Percentiles rank a stretch among this genome's conserved stretches.
Evolutionary conservation across 2,888 invertebrate genomes (phyloP).

Genomic region (Scaptomyza cyrtandrae): DNA sequence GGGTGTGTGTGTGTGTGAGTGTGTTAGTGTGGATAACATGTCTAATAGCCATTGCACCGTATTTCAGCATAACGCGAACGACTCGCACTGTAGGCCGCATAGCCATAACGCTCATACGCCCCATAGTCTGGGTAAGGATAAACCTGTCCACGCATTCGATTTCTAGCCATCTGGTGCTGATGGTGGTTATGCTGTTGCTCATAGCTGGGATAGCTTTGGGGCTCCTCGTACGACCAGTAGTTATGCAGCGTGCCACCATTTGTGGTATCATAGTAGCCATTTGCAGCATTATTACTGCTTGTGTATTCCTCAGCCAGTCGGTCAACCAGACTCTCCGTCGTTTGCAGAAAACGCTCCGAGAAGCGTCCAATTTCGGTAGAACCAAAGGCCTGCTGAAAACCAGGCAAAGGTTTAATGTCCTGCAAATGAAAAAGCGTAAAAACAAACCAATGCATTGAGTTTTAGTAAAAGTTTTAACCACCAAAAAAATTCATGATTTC

Average conservation of each 20-base stretch:
- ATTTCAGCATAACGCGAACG: conserved; percentile 71
- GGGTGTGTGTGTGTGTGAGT: conserved; percentile 6
- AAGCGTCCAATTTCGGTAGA: conserved; percentile 94
- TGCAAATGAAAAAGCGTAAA: conserved; percentile 31
- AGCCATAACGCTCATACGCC: conserved; percentile 70
- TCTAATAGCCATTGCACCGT: conserved; percentile 77
- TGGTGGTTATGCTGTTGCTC: conserved; percentile 13
- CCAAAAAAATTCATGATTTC: no score
- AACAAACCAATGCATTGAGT: no score
- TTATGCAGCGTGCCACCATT: conserved; percentile 33
- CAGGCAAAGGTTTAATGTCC: conserved; percentile 88
- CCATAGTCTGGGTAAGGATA: conserved; percentile 62
- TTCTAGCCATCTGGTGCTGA: conserved; percentile 26
- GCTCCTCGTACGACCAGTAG: conserved; percentile 65
- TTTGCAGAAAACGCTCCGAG: conserved; percentile 87
- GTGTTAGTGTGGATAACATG: conserved; percentile 2
- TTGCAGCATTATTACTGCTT: conserved; percentile 10
- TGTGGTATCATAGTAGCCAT: conserved; percentile 42
- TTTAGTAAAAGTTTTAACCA: neutral
- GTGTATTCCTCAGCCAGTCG: conserved; percentile 59
- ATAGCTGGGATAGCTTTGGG: conserved; percentile 10
- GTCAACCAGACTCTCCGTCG: conserved; percentile 76
- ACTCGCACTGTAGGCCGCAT: conserved; percentile 54
- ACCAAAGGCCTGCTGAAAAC: conserved; percentile 94
- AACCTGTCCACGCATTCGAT: conserved; percentile 57